A percentile compares a stretch with the other conserved stretches of the same genome.
Conservation (phyloP, 35 echinoderm and acorn worm genomes). For the Anneissia japonica region DNA sequence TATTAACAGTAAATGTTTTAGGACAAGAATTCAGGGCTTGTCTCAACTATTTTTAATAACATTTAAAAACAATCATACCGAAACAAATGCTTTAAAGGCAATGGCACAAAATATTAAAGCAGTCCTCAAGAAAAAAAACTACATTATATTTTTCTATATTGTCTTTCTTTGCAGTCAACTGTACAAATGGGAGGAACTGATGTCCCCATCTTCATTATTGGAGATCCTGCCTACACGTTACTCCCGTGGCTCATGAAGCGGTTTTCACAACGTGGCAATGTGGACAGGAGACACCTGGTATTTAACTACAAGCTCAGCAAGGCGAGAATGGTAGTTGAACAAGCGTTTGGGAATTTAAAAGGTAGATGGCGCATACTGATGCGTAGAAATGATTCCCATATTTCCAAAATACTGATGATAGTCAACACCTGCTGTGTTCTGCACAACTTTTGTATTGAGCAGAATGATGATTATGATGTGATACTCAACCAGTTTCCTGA, state of each 20-base stretch:
- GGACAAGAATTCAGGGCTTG: background rate
- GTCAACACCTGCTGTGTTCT: conserved; percentile 34
- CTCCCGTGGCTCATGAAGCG: conserved; percentile 55
- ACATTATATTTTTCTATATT: background rate
- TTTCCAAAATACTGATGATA: background rate
- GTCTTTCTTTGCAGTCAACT: background rate
- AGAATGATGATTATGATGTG: no score
- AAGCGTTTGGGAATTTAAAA: conserved; percentile 43
- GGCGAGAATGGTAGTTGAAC: conserved; percentile 15
- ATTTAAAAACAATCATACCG: conserved; percentile 15
- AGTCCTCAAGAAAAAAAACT: background rate
- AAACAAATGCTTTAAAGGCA: conserved; percentile 17
- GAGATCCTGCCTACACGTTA: conserved; percentile 56
- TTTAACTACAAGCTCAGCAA: conserved; percentile 37
- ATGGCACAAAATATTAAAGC: background rate
- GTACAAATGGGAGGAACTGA: background rate
- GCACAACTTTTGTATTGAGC: conserved; percentile 38
- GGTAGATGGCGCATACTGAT: conserved; percentile 29
- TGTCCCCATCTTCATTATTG: conserved; percentile 16
- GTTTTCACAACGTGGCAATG: background rate
- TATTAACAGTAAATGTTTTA: background rate
- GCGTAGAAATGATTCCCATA: conserved; percentile 12
- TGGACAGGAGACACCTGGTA: background rate
- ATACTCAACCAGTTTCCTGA: no score
- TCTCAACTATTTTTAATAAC: background rate